Evolutionary conservation across 2,888 invertebrate species (phyloP), one percentile per base, ranked within the genome.

Genomic region (Pedicia rivosa): DNA sequence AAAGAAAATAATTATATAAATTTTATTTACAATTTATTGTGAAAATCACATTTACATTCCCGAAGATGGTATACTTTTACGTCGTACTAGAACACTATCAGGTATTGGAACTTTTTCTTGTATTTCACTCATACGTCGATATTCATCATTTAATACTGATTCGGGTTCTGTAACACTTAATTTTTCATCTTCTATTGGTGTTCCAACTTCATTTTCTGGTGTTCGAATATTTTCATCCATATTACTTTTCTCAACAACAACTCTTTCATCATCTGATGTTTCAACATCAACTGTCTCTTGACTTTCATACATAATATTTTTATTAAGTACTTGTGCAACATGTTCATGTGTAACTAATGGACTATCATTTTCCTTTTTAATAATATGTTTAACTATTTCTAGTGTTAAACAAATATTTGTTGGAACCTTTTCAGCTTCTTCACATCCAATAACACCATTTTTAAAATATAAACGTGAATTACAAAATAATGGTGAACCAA

Each of bases 351-450:
- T 56, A 1, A 60, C 62, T 25, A 60, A 40, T 0, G 60, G 60
- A 40, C 59, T 59, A 38, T 60, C 58, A 36, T 57, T 55, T 44
- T 58, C 55, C 43, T 49, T 53, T 28, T 51, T 50, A 3, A 61
- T 43, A 28, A 62, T 62, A 24, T 60, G 54, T 41, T 62, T 62
- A n/a, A 62, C 55, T 43, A 62, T 39, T 0, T 57, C 60, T 42
- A 59, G 61, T 0, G 62, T 62, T 33, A 56, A 52, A 36, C 62
- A 57, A 13, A 62, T 53, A 43, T 62, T 59, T 25, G 58, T 53
- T 32, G 55, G 55, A 15, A 40, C 40, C 14, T 56, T 55, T 25
- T 61, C 56, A 0, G 60, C 54, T 24, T 59, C 62, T 14, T 56
- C 48, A 37, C 62, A 62, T 9, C 62, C 62, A 10, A 62, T 61